These are phyloP conservation scores for Hydractinia echinata DNA, from an alignment of 30 jellyfish, hydroid and myxozoan genomes.

Conservation along the genomic window DNA sequence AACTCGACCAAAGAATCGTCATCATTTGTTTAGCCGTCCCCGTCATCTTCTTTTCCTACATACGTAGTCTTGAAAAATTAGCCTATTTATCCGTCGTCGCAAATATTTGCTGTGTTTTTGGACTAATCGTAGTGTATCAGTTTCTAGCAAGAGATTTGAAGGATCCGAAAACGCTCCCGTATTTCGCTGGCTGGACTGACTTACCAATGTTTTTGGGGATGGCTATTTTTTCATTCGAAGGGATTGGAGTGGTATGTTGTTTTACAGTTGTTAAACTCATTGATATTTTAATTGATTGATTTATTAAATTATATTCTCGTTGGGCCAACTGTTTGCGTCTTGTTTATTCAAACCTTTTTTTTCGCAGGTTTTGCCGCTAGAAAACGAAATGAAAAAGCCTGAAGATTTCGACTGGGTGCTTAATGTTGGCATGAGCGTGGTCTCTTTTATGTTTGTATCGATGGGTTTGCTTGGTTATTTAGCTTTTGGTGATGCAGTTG, in stretches of 20 bases:
- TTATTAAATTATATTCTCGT: background rate
- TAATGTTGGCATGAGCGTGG: conserved; percentile 93
- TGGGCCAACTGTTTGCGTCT: background rate
- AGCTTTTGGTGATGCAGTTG: conserved; percentile 59
- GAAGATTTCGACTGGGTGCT: conserved; percentile 96
- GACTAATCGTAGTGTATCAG: conserved; percentile 69
- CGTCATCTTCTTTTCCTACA: conserved; percentile 66
- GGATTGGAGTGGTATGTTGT: conserved; percentile 93
- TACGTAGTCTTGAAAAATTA: conserved; percentile 81
- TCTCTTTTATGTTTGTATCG: conserved; percentile 60
- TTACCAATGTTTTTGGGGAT: conserved; percentile 87
- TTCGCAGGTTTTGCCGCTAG: conserved; percentile 91
- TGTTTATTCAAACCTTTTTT: conserved; percentile 1
- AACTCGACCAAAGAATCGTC: conserved; percentile 57
- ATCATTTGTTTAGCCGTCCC: conserved; percentile 72
- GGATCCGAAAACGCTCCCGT: conserved; percentile 56
- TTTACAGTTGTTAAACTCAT: background rate
- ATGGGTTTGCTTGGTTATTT: conserved; percentile 85
- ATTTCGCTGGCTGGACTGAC: conserved; percentile 70
- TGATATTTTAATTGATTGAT: background rate
- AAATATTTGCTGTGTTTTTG: conserved; percentile 74
- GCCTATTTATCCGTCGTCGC: conserved; percentile 88
- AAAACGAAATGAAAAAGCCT: conserved; percentile 88
- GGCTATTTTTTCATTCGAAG: conserved; percentile 94
- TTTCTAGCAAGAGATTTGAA: conserved; percentile 73